Conservation (phyloP, 2,113 vertebrate species). For the Elaphurus davidianus region DNA sequence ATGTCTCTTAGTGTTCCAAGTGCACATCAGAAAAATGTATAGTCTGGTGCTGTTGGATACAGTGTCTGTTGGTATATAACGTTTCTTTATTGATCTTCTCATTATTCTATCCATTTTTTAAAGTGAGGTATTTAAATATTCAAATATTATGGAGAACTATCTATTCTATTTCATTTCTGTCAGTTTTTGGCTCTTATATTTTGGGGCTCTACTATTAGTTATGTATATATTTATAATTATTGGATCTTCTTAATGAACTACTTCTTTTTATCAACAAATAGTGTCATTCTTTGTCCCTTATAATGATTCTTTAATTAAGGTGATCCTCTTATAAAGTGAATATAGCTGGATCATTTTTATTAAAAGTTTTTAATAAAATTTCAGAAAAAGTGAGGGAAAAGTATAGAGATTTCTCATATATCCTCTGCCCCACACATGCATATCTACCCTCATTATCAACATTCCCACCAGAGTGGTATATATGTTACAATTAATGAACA, state of each 20-base stretch:
- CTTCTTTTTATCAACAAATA: background rate
- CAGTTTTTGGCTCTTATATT: background rate
- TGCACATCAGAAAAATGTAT: background rate
- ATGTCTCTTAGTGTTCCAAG: background rate
- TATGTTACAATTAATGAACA: background rate
- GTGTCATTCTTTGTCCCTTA: background rate
- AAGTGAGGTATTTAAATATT: background rate
- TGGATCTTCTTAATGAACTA: background rate
- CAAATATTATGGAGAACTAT: background rate
- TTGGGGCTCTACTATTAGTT: background rate
- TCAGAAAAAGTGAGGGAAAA: background rate
- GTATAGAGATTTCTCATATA: background rate
- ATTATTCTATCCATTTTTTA: background rate
- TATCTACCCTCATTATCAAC: background rate
- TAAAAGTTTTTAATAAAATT: background rate
- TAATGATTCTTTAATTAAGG: background rate
- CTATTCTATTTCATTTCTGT: background rate
- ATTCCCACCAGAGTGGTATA: background rate
- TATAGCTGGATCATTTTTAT: background rate
- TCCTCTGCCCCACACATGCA: background rate
- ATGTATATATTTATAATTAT: background rate
- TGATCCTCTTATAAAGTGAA: background rate
- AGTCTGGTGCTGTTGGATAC: background rate
- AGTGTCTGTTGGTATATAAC: background rate
- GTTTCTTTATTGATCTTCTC: background rate